Base-by-base conservation (phyloP, 1,140 invertebrate species). In the Colletes gigas region DNA sequence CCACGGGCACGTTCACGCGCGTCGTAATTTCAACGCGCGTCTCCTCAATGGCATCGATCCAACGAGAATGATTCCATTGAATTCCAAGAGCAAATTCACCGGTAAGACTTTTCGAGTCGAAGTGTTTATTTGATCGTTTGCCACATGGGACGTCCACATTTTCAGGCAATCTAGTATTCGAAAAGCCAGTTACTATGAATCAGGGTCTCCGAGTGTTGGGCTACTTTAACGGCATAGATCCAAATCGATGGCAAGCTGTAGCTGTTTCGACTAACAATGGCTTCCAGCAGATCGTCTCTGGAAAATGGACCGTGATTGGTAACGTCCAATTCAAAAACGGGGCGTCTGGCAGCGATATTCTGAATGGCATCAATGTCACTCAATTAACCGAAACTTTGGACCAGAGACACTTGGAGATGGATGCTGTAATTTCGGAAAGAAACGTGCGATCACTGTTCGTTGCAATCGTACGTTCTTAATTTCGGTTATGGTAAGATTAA, bases 81-180 rank as follows among this genome's bases (percentile, higher is more conserved):
- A 81, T 59, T 54, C 57, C 5, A 81, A 86, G 4, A 82, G 69
- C 12, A 68, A 62, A 30, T 7, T 90, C 21, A 78, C 12, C 8
- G 90, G 89, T 89, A 86, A 72, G 21, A 44, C 8, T 6, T 44
- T 44, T 3, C 3, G 44, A 30, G 30, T 30, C 9, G 10, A 50
- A 50, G 50, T 10, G 8, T 50, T 3, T 50, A 12, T 50, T 50
- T 12, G 8, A 50, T 50, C 50, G 50, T 21, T 17, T 67, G 57
- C 21, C 67, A 50, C 76, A 44, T 44, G 17, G 12, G 77, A 21
- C 6, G 50, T 78, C 14, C 8, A n/a, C 50, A 30, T 15, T 78
- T 83, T 9, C 55, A 90, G 89, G 89, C 17, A 89, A 87, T 39
- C 87, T 93, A 9, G 67, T 88, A 21, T 94, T 94, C 54, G 50